Evolutionary conservation across 2,888 invertebrate genomes (phyloP), one percentile per base, ranked within the genome.

Genomic region (Microchrysa polita): DNA sequence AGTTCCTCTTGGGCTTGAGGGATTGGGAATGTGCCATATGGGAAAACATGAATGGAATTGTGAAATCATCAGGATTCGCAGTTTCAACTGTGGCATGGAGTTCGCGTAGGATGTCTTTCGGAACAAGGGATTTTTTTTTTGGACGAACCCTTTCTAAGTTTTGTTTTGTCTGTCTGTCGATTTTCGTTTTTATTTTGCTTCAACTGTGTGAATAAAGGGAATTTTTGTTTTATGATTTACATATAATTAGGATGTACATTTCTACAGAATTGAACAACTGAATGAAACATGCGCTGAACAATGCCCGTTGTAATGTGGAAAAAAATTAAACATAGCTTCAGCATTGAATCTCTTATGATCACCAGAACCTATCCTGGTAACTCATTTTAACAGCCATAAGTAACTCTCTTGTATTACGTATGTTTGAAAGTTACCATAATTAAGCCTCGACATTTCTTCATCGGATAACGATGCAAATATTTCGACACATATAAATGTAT

Each of bases 1-100:
- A 40, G 12, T 60, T 60, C 60, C 20, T 7, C 10, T 10, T 14
- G 48, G 5, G 9, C 16, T 40, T 1, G 57, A 34, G 34, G 55
- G 55, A 57, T 69, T 69, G 69, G 69, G 69, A 69, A 69, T 55
- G 69, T 69, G 40, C 57, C 69, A 69, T 69, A 57, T 69, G 69
- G 69, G 69, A 69, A 69, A 69, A 69, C 69, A 69, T 69, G 55
- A 40, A 34, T 55, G n/a, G 55, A 40, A 69, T 40, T 69, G 69
- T 69, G 69, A 69, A 69, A 69, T 57, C 69, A 69, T 69, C 55
- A 57, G 57, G 55, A 22, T 57, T 22, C 23, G 40, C 40, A 69
- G 42, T 55, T 55, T 20, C 18, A 55, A 55, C n/a, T 10, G 67
- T 48, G 48, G 40, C 44, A 27, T 34, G 34, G n/a, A 34, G 65